Evolutionary conservation across 1,140 invertebrate species (phyloP).

Genomic region (Maconellicoccus hirsutus): DNA sequence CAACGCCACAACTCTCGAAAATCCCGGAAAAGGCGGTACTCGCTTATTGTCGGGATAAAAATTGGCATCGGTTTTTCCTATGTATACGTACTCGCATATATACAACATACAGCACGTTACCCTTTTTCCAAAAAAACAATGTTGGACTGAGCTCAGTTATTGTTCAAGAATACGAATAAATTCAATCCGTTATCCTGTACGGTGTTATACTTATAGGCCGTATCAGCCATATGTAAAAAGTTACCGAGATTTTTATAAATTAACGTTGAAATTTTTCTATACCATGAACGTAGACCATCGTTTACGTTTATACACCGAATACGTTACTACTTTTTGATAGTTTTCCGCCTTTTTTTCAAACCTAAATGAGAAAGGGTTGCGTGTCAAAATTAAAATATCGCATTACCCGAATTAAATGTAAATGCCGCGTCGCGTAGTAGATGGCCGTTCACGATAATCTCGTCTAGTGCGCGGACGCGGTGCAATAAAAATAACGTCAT

Average conservation of each 20-base stretch:
- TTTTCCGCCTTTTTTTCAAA: too few relatives aligned
- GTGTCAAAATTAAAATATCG: too few relatives aligned
- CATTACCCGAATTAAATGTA: too few relatives aligned
- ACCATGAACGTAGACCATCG: too few relatives aligned
- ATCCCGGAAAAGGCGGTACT: conserved; percentile 17
- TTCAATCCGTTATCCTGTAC: neutral
- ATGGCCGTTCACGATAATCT: too few relatives aligned
- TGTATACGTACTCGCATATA: neutral
- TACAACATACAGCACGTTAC: too few relatives aligned
- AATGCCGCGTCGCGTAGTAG: too few relatives aligned
- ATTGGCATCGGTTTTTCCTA: conserved; percentile 19
- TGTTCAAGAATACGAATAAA: conserved; percentile 2
- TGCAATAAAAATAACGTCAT: too few relatives aligned
- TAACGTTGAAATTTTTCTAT: neutral
- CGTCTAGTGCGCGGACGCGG: too few relatives aligned
- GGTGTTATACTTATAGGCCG: neutral
- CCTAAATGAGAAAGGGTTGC: too few relatives aligned
- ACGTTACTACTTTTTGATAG: too few relatives aligned
- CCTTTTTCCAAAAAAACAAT: neutral
- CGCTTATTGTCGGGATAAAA: conserved; percentile 18
- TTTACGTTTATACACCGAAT: too few relatives aligned
- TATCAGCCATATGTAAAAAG: conserved; percentile 5
- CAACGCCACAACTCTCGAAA: conserved; percentile 14
- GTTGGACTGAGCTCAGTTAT: neutral
- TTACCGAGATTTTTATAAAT: neutral